Evolutionary conservation across 2,888 invertebrate species (phyloP), one percentile per base, ranked within the genome.

Genomic region (Nomada flava): DNA sequence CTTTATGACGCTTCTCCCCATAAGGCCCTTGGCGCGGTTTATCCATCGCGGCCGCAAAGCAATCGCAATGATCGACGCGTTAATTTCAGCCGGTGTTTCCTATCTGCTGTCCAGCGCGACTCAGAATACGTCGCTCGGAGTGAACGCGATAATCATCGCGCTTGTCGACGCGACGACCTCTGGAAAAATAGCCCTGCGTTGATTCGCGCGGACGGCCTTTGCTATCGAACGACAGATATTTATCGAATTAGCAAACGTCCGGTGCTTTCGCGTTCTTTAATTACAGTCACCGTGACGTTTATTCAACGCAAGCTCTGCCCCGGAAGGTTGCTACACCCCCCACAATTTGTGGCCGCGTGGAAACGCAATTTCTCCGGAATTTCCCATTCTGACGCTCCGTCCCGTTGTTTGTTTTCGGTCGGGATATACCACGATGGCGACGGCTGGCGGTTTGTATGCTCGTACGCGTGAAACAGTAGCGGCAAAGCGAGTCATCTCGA

Each of bases 401-500:
- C 7, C 44, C 11, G 57, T 18, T 77, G 77, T 80, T 80, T 72
- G 77, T 78, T 77, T 53, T 73, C 68, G 68, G 78, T 73, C 69
- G 64, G 23, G 68, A 57, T 59, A 47, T n/a, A 74, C n/a, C 44
- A 3, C 26, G 52, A 20, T n/a, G 62, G 60, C 65, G 29, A 67
- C 53, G 50, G 67, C 47, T 13, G 53, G 57, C 15, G 57, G 77
- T 80, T 80, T 63, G 68, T 59, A 36, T 53, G 67, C 60, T 57
- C 52, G 23, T 59, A 50, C 29, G 23, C 52, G 57, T 11, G 80
- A n/a, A 47, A 68, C 44, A 42, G 26, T 42, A 60, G 23, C 44
- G 47, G 29, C 23, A 10, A 10, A n/a, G 57, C 23, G 44, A 36
- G 67, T 65, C 59, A 47, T 63, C 64, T 26, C 29, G 68, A 59